Base-by-base conservation (phyloP, 2,113 vertebrate genomes). In the Eulemur macaco region DNA sequence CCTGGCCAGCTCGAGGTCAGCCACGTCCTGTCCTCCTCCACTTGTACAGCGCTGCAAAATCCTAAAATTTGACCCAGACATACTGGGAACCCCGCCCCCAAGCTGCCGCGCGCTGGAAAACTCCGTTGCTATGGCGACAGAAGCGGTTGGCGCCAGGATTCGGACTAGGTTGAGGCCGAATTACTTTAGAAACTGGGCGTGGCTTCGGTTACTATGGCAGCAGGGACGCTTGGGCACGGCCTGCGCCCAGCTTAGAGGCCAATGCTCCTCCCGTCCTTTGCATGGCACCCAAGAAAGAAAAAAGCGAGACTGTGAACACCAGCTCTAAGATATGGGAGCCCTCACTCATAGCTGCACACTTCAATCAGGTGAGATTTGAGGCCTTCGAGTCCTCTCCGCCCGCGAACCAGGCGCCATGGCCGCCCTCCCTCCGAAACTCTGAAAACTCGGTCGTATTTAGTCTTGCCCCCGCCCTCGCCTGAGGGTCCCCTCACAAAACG, bases 281-380 rank as follows among this genome's bases (percentile, higher is more conserved):
- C 95, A 99, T 99, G 99, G 98, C 97, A 52, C 97, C 98, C 23
- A 99, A 98, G 92, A 97, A 94, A 69, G 89, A 96, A 11, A 98
- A 98, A 77, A 69, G 80, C 39, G 82, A 45, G 76, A 5, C 60
- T 14, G 5, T 1, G 50, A 58, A 2, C 80, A 0, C 54, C 1
- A 47, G 6, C 29, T 86, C 20, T 58, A 97, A 96, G 73, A 50
- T 7, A 83, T 99, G 99, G 99, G 99, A 99, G 69, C 78, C 98
- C 0, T 98, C 84, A 15, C 98, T 99, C 88, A 97, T 98, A 89
- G 92, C 98, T 34, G 98, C 98, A 23, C 97, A 8, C 7, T 95
- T 99, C 47, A 98, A 98, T 73, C 98, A 99, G 99, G 99, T 99
- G 96, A 98, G 96, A 25, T 39, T 0, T 0, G 23, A 42, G 80